A percentile compares a stretch with the other conserved stretches of the same genome.
These are phyloP conservation scores for Hoplodrina blanda DNA, from an alignment of 2,888 invertebrate species.

Conservation along the genomic window DNA sequence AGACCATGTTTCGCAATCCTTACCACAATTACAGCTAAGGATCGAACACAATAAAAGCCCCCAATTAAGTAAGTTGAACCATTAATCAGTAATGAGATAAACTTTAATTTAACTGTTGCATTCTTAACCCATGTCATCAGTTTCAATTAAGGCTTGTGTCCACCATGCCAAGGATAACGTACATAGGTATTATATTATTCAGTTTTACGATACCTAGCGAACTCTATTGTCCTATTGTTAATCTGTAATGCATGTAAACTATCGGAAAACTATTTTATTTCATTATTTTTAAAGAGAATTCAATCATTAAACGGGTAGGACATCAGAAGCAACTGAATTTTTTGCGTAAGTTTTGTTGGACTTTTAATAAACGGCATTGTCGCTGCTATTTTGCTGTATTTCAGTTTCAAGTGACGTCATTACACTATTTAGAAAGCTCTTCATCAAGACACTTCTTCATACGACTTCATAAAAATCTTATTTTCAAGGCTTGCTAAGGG, in stretches of 20 bases:
- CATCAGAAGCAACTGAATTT: conserved; percentile 3
- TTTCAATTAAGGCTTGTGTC: conserved; percentile 38
- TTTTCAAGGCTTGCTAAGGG: not conserved
- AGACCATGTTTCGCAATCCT: not conserved
- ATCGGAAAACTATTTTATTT: conserved; percentile 20
- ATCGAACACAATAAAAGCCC: not conserved
- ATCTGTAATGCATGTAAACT: conserved; percentile 16
- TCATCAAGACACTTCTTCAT: not conserved
- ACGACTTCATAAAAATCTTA: not conserved
- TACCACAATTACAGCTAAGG: not conserved
- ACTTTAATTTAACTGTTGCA: conserved; percentile 4
- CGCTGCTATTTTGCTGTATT: too few species aligned
- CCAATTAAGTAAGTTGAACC: conserved; percentile 21
- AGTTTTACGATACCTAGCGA: conserved; percentile 19
- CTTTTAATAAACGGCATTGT: too few species aligned
- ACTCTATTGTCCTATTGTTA: conserved; percentile 40
- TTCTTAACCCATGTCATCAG: conserved; percentile 14
- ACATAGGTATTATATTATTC: conserved; percentile 12
- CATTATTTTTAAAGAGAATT: not conserved
- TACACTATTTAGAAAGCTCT: not conserved
- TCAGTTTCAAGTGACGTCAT: too few species aligned
- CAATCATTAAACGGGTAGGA: not conserved
- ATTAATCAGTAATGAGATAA: conserved; percentile 37
- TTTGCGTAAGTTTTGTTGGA: not conserved
- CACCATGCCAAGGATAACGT: conserved; percentile 50